phyloP scores from a whole-genome alignment of 1,140 invertebrate genomes.

The Phocides pigmalion region DNA sequence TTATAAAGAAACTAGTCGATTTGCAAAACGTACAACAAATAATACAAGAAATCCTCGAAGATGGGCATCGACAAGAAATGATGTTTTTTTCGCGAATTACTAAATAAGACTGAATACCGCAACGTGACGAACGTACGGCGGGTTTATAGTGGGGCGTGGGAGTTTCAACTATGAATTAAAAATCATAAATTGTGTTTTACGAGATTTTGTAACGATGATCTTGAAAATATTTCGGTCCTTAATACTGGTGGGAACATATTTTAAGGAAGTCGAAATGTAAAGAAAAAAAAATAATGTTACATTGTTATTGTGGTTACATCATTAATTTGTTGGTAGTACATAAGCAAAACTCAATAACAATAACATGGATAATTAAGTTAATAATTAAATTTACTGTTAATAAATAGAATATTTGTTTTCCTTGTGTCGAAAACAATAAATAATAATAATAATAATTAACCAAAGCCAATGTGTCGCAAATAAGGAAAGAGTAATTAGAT shows the following conservation, averaged over 20 bases:
- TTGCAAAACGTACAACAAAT: constrained; percentile 40
- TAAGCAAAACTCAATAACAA: too few species aligned
- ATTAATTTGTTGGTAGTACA: too few species aligned
- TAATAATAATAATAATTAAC: not conserved
- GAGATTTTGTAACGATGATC: constrained; percentile 17
- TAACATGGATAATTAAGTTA: too few species aligned
- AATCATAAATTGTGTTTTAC: constrained; percentile 11
- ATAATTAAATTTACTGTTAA: not conserved
- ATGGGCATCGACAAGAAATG: constrained; percentile 30
- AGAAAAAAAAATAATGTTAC: too few species aligned
- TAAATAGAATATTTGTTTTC: constrained; percentile 7
- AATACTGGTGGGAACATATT: constrained; percentile 10
- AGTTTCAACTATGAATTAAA: constrained; percentile 29
- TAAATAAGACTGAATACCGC: constrained; percentile 30
- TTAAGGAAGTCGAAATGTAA: constrained; percentile 10
- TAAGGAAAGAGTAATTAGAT: not conserved
- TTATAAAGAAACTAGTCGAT: constrained; percentile 61
- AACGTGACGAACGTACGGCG: not conserved
- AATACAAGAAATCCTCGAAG: constrained; percentile 12
- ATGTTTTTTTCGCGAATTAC: constrained; percentile 56
- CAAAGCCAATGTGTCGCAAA: not conserved
- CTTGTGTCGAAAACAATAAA: not conserved
- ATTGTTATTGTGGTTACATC: not conserved
- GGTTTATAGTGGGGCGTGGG: constrained; percentile 42
- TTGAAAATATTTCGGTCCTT: constrained; percentile 24